A percentile compares a stretch with the other conserved stretches of the same genome.
Conservation (phyloP, 2,797 vertebrate species). For the Mormyrops attenuatus region DNA sequence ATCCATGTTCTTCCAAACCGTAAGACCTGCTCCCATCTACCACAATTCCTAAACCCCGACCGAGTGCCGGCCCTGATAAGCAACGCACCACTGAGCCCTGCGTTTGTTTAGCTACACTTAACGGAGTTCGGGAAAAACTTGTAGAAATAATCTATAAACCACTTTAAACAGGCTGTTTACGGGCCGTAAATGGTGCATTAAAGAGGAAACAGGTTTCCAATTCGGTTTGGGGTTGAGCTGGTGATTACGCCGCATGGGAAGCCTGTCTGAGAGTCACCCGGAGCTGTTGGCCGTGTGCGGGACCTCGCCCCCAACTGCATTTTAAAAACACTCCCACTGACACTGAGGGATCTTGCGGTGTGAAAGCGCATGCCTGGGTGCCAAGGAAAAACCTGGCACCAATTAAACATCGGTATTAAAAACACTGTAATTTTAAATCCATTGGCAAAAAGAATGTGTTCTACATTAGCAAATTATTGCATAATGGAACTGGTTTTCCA, state of each 20-base stretch:
- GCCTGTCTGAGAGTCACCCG: constrained; percentile 27
- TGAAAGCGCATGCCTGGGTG: constrained; percentile 22
- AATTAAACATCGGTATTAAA: constrained; percentile 37
- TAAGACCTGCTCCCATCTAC: constrained; percentile 32
- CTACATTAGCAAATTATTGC: constrained; percentile 35
- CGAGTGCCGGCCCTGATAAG: constrained; percentile 28
- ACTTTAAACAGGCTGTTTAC: constrained; percentile 58
- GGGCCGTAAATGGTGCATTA: constrained; percentile 57
- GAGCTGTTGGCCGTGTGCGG: constrained; percentile 32
- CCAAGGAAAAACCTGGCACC: constrained; percentile 30
- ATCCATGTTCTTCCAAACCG: constrained; percentile 17
- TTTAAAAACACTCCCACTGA: constrained; percentile 25
- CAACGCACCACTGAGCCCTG: constrained; percentile 38
- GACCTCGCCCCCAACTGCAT: constrained; percentile 2
- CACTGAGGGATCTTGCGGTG: constrained; percentile 25
- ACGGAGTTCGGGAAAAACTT: constrained; percentile 35
- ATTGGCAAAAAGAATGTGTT: constrained; percentile 35
- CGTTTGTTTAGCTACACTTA: constrained; percentile 43
- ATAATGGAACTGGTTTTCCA: constrained; percentile 38
- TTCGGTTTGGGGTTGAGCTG: constrained; percentile 34
- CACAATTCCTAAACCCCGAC: constrained; percentile 16
- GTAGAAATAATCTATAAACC: constrained; percentile 56
- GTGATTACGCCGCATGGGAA: constrained; percentile 28
- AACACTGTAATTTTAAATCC: constrained; percentile 28
- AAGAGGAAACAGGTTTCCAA: constrained; percentile 55